Evolutionary conservation across 2,797 vertebrate genomes (phyloP).

Genomic region (Syngnathus acus): DNA sequence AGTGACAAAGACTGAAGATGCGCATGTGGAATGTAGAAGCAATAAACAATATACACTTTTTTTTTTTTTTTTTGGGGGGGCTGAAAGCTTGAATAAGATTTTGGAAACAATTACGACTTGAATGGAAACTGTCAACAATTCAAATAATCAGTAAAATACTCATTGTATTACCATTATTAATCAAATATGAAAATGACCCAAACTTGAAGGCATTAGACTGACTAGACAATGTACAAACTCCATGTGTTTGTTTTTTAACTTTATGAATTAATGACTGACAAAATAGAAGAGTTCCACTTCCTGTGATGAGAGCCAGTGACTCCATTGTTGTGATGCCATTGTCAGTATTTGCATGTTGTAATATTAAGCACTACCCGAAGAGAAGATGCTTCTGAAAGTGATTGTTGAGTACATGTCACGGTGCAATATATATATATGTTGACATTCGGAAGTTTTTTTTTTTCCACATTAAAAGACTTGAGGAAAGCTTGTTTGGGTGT

Average conservation of each 20-base stretch:
- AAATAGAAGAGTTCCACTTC: conserved; percentile 21
- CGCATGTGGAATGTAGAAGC: too few relatives aligned
- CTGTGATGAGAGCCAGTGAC: conserved; percentile 17
- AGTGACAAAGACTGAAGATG: too few relatives aligned
- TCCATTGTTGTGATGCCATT: conserved; percentile 31
- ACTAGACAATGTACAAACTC: neutral
- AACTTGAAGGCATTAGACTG: conserved; percentile 15
- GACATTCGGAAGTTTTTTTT: neutral
- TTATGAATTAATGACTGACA: conserved; percentile 4
- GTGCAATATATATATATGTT: neutral
- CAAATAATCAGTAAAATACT: too few relatives aligned
- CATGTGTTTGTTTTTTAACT: conserved; percentile 1
- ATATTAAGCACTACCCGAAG: conserved; percentile 37
- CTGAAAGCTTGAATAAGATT: too few relatives aligned
- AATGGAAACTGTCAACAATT: too few relatives aligned
- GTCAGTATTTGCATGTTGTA: conserved; percentile 55
- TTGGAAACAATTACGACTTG: too few relatives aligned
- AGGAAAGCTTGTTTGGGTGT: conserved; percentile 10
- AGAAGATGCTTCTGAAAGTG: conserved; percentile 35
- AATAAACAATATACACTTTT: too few relatives aligned
- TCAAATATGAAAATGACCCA: too few relatives aligned
- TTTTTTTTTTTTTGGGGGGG: too few relatives aligned
- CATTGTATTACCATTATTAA: too few relatives aligned
- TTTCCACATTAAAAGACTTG: neutral
- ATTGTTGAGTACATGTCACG: conserved; percentile 1